phyloP scores from a whole-genome alignment of 2,113 vertebrate species.

The Rhinoptilus africanus region DNA sequence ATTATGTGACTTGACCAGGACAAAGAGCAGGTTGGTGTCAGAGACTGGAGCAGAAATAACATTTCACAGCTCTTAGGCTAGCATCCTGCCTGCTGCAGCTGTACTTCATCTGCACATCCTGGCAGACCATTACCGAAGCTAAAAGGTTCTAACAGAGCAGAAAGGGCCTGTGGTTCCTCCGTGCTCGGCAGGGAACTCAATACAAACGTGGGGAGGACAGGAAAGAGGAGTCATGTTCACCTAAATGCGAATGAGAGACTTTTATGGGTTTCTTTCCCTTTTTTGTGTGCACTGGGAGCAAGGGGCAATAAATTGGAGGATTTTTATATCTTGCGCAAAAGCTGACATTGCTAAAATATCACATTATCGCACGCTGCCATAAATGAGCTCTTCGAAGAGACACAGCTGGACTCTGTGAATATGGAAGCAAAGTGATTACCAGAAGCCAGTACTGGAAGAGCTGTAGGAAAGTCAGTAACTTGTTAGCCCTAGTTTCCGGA shows the following conservation, averaged over 20 bases:
- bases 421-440: conserved; percentile 22
- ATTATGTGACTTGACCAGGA: neutral
- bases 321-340: conserved; percentile 11
- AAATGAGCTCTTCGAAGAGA: conserved; percentile 31
- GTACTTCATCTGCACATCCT: neutral
- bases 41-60: neutral
- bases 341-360: conserved; percentile 43
- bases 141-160: neutral
- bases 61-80: neutral
- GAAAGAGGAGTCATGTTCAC: neutral
- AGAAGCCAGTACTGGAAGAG: neutral
- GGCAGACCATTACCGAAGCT: neutral
- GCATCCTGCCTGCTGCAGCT: neutral
- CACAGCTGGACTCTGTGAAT: conserved; percentile 24
- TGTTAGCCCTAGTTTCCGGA: conserved; percentile 30
- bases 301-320: neutral
- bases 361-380: neutral
- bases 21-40: neutral
- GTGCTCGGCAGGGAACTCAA: neutral
- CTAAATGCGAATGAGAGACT: neutral
- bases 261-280: neutral
- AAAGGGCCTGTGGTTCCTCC: neutral
- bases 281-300: neutral
- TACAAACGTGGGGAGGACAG: accelerated
- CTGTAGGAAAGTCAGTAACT: conserved; percentile 41